A percentile compares a stretch with the other conserved stretches of the same genome.
These are phyloP conservation scores for Psilopsiagon aurifrons DNA, from an alignment of 2,113 vertebrate genomes.

Conservation along the genomic window DNA sequence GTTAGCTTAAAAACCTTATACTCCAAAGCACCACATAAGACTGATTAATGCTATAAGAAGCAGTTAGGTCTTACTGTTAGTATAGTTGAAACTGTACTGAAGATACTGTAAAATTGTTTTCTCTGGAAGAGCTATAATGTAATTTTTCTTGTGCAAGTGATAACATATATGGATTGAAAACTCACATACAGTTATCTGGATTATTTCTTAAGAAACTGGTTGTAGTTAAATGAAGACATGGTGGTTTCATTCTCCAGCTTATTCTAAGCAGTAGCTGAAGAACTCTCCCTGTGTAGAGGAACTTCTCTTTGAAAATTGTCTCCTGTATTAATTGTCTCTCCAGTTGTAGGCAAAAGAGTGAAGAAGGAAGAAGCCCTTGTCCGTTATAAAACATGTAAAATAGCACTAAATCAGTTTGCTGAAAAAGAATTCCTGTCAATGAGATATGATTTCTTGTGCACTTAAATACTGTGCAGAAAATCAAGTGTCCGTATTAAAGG, in stretches of 20 bases:
- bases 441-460: not conserved
- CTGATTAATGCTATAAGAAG: not conserved
- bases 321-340: not conserved
- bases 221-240: not conserved
- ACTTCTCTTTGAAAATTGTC: not conserved
- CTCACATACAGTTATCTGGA: not conserved
- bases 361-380: not conserved
- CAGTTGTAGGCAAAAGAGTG: not conserved
- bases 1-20: rapidly evolving
- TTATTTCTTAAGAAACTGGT: not conserved
- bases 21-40: not conserved
- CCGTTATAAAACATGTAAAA: not conserved
- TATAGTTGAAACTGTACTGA: not conserved
- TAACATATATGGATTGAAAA: not conserved
- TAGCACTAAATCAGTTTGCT: not conserved
- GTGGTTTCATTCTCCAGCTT: not conserved
- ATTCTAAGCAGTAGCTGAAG: not conserved
- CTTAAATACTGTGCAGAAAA: not conserved
- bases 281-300: not conserved
- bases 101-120: not conserved
- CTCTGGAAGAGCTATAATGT: not conserved
- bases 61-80: not conserved
- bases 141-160: not conserved
- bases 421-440: not conserved
- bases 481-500: not conserved